Conservation (phyloP, 2,113 vertebrate species). For the Bothrops jararaca region DNA sequence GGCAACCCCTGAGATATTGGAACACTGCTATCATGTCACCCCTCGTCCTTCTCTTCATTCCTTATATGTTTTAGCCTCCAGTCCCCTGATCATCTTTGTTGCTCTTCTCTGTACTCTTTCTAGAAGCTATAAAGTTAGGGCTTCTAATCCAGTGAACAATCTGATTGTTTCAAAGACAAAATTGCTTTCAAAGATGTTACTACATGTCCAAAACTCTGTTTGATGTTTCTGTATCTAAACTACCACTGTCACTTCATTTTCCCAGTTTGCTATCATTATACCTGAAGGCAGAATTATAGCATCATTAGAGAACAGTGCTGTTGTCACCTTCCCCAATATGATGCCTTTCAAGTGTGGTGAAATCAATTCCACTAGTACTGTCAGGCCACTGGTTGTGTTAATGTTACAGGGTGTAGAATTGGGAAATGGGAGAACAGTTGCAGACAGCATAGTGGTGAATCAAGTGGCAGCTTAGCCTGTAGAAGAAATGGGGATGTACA, state of each 20-base stretch:
- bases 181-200: conserved; percentile 18
- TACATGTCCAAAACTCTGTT: background rate
- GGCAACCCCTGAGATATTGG: too few relatives aligned
- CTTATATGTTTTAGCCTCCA: too few relatives aligned
- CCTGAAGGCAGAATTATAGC: background rate
- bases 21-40: too few relatives aligned
- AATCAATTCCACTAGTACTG: background rate
- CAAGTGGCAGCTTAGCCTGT: background rate
- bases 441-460: background rate
- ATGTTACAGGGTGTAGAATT: background rate
- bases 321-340: background rate
- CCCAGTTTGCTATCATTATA: background rate
- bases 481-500: background rate
- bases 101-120: too few relatives aligned
- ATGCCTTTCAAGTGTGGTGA: background rate
- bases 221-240: conserved; percentile 6
- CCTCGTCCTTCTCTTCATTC: too few relatives aligned
- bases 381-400: background rate
- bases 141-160: conserved; percentile 5
- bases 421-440: background rate
- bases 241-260: background rate
- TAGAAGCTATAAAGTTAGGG: background rate
- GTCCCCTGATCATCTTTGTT: too few relatives aligned
- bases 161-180: conserved; percentile 8
- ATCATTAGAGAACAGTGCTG: background rate